phyloP scores from a whole-genome alignment of 2,888 invertebrate genomes.

The Pristionchus fissidentatus region DNA sequence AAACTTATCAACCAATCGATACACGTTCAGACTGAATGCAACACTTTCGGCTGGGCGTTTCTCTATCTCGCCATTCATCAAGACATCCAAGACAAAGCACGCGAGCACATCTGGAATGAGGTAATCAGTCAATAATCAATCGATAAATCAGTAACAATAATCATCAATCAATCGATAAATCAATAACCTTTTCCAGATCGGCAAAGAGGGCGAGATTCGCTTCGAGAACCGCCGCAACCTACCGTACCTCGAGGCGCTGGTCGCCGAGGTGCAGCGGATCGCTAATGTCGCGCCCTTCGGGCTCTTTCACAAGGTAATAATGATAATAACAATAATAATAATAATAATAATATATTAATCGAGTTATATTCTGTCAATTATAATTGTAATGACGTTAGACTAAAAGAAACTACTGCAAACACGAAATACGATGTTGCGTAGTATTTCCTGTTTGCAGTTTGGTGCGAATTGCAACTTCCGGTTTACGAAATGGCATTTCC shows the following conservation, averaged over 20 bases:
- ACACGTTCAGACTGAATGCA: constrained; percentile 47
- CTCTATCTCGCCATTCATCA: constrained; percentile 45
- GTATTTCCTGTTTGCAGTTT: too few species aligned
- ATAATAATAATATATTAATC: too few species aligned
- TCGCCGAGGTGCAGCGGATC: constrained; percentile 46
- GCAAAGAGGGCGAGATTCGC: constrained; percentile 12
- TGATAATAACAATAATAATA: neutral
- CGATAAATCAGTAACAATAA: neutral
- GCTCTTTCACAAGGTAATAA: constrained; percentile 45
- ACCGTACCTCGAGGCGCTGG: constrained; percentile 49
- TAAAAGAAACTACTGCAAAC: too few species aligned
- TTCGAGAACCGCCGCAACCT: constrained; percentile 43
- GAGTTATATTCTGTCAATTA: neutral
- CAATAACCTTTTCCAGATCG: constrained; percentile 24
- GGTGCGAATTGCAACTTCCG: too few species aligned
- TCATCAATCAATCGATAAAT: neutral
- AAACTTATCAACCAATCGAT: neutral
- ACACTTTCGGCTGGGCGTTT: constrained; percentile 50
- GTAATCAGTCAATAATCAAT: constrained; percentile 3
- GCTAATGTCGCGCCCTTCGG: constrained; percentile 41
- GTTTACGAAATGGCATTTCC: too few species aligned
- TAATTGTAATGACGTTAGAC: too few species aligned
- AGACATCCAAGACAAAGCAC: constrained; percentile 43
- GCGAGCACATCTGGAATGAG: constrained; percentile 46
- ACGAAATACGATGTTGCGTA: too few species aligned